A percentile compares a stretch with the other conserved stretches of the same genome.
Evolutionary conservation across 35 echinoderm and acorn worm species (phyloP).

Genomic region (Apostichopus japonicus): DNA sequence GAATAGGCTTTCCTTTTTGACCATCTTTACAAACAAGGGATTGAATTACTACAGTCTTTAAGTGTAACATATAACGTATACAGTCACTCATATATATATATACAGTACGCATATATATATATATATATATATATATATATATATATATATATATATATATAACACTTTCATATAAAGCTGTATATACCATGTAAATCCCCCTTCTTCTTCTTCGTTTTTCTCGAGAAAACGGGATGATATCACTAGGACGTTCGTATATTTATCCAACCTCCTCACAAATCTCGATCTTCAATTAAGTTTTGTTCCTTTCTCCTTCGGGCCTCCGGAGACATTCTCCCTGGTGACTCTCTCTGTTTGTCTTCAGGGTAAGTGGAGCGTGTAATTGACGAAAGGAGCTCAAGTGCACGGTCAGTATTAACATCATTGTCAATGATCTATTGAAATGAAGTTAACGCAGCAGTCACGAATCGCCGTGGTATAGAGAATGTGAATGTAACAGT

Average conservation of each 20-base stretch:
- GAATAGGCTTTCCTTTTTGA: no score
- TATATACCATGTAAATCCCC: background rate
- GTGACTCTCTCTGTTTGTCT: constrained; percentile 12
- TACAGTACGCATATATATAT: no score
- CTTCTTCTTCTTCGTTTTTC: background rate
- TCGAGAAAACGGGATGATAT: background rate
- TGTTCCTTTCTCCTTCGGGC: background rate
- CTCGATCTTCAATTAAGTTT: constrained; percentile 7
- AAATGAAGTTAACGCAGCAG: background rate
- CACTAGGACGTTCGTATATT: background rate
- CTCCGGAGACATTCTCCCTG: background rate
- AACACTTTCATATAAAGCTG: no score
- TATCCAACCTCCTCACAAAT: background rate
- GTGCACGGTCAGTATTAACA: constrained; percentile 32
- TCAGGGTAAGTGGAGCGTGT: constrained; percentile 25
- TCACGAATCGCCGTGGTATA: background rate
- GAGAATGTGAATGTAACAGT: background rate
- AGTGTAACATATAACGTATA: no score
- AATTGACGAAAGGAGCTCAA: constrained; percentile 24
- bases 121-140: no score
- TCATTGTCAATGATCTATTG: background rate
- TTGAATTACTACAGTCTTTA: no score
- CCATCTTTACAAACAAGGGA: no score
- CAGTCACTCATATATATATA: no score
- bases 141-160: no score